Base-by-base conservation (phyloP, 2,797 vertebrate genomes). In the Falco novaeseelandiae region DNA sequence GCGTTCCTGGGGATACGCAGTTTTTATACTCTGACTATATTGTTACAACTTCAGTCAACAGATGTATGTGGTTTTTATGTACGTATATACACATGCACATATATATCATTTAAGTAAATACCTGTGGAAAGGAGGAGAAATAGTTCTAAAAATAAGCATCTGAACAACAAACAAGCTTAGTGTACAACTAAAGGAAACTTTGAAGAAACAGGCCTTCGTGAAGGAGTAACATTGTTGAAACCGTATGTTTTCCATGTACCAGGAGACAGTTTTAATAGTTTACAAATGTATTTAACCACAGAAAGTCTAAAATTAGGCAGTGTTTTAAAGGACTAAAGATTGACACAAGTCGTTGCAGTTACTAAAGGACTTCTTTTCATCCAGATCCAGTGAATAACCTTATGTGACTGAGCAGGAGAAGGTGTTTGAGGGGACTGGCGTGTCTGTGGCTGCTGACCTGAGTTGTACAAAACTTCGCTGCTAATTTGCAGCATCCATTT, bases 261-360 rank as follows among this genome's bases (percentile, higher is more conserved):
- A 48, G 40, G 58, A 84, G 90, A 81, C 86, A 65, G 14, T 73
- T 97, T 91, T 97, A 97, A 98, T 98, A 92, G 67, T 91, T 97
- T 96, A 89, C 93, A 96, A 97, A 98, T 97, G 93, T 91, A 89
- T 97, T 96, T 90, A 95, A 93, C 91, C 95, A 94, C 92, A 97
- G 94, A 96, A 97, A 93, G 80, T 89, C 96, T 98, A 98, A 98
- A 98, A 97, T 97, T 97, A 98, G 96, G 85, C 66, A 81, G 12
- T 44, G 38, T 93, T 97, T 97, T 95, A 95, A 92, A 83, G 73
- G 83, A 70, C 91, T 96, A 89, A 81, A 89, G 93, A 97, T 96
- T 95, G 96, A 96, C 72, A 96, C 72, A 92, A 97, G 94, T 96
- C 87, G 96, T 96, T 97, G 74, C 61, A 96, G 76, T 95, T 83